Evolutionary conservation across 2,113 vertebrate species (phyloP).

Genomic region (Zosterops borbonicus): DNA sequence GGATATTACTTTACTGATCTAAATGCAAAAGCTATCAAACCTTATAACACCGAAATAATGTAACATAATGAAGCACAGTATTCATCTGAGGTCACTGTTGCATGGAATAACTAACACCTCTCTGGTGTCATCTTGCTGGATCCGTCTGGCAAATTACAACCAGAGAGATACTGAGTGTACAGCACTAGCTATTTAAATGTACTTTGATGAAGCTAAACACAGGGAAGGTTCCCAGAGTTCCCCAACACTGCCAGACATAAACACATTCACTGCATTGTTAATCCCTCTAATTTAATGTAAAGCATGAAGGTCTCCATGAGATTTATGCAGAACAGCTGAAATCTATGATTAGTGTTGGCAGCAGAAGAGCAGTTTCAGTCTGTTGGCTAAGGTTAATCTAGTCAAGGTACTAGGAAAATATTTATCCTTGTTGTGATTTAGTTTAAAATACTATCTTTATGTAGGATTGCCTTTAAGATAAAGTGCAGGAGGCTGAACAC

Average conservation of each 20-base stretch:
- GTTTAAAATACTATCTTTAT: conserved; percentile 18
- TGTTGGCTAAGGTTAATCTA: conserved; percentile 39
- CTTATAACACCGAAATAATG: background rate
- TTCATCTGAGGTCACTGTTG: conserved; percentile 30
- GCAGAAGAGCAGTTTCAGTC: conserved; percentile 10
- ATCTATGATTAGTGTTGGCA: background rate
- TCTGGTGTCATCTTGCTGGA: background rate
- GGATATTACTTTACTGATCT: conserved; percentile 18
- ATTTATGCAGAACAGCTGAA: conserved; percentile 3
- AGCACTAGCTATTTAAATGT: background rate
- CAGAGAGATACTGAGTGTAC: background rate
- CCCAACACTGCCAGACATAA: background rate
- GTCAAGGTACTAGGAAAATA: conserved; percentile 26
- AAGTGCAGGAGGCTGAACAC: background rate
- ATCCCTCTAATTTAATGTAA: conserved; percentile 16
- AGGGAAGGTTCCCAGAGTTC: background rate
- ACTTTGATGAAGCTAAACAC: conserved; percentile 4
- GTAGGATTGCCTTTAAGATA: conserved; percentile 21
- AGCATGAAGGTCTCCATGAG: background rate
- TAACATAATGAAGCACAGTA: conserved; percentile 26
- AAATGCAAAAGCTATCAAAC: background rate
- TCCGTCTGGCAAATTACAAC: conserved; percentile 5
- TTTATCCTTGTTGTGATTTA: conserved; percentile 32
- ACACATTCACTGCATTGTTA: conserved; percentile 23
- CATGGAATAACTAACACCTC: conserved; percentile 21